These are phyloP conservation scores for Oenanthe oenanthe DNA, from an alignment of 2,113 vertebrate genomes.

Conservation along the genomic window DNA sequence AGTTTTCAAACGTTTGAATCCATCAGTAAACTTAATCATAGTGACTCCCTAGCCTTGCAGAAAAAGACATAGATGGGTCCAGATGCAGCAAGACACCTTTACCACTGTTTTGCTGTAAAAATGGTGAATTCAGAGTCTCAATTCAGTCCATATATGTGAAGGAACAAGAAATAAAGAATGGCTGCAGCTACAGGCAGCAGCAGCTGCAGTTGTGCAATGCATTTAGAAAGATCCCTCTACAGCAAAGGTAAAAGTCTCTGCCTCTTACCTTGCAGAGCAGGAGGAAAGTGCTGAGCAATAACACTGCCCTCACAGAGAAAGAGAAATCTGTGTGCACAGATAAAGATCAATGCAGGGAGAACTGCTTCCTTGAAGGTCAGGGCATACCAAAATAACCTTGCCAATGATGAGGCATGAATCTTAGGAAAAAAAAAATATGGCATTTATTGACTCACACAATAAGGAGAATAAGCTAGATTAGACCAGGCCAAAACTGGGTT, in stretches of 20 bases:
- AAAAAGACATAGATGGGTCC: not conserved
- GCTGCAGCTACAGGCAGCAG: not conserved
- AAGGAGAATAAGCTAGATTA: not conserved
- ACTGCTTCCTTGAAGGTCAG: not conserved
- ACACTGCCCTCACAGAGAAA: not conserved
- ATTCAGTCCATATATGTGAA: not conserved
- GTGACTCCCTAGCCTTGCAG: not conserved
- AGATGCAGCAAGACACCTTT: not conserved
- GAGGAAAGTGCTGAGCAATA: rapidly evolving
- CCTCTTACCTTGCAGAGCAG: not conserved
- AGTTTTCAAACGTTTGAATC: not conserved
- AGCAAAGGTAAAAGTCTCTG: not conserved
- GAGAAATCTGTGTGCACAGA: not conserved
- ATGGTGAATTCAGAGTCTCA: not conserved
- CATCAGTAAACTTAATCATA: not conserved
- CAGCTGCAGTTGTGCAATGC: not conserved
- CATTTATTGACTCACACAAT: not conserved
- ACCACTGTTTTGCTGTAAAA: not conserved
- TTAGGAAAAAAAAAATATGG: not conserved
- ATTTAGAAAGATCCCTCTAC: not conserved
- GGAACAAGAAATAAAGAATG: not conserved
- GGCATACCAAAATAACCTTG: not conserved
- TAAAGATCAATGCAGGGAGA: not conserved
- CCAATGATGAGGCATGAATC: not conserved
- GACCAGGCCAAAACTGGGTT: not conserved